Base-by-base conservation (phyloP, 2,888 invertebrate genomes). In the Nomada goodeniana region DNA sequence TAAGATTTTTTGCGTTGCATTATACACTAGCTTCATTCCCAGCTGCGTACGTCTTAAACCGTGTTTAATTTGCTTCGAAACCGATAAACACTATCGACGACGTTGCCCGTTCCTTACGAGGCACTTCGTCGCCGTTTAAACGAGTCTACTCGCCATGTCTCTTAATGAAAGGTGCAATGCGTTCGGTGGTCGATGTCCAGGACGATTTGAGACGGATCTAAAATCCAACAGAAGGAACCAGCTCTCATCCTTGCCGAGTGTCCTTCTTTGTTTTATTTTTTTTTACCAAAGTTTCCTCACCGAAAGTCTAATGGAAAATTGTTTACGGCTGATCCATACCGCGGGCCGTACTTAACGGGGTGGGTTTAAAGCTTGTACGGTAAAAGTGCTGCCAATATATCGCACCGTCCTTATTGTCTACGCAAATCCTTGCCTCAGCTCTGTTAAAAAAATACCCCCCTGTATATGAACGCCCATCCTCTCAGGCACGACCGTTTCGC, bases 391-490 rank as follows among this genome's bases (percentile, higher is more conserved):
- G 74, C 87, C 88, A 88, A 91, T 91, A 92, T 89, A 91, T 91
- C 87, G 88, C 84, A 70, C 67, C 76, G 80, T 75, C 83, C 89
- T 91, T 89, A 91, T 92, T 90, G 89, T 88, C 88, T 87, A 91
- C 91, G 92, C 91, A 92, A 92, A 92, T 92, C 91, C 91, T 89
- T 87, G 89, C 87, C 89, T 88, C 85, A 87, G 91, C 88, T 90
- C 90, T 85, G 88, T 90, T 91, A 89, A 90, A 89, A 90, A 91
- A 91, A 91, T 89, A 90, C 86, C 76, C 77, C 85, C 87, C 88
- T 85, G 86, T 88, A 88, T 88, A 86, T 84, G 77, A 82, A 87
- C 83, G 64, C 80, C 80, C 77, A 57, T 53, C 79, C 80, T 80
- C 75, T 83, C 65, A 63, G 76, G 65, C 76, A 80, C 72, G 63